phyloP scores from a whole-genome alignment of 2,113 vertebrate species.

The Amazona vittata region DNA sequence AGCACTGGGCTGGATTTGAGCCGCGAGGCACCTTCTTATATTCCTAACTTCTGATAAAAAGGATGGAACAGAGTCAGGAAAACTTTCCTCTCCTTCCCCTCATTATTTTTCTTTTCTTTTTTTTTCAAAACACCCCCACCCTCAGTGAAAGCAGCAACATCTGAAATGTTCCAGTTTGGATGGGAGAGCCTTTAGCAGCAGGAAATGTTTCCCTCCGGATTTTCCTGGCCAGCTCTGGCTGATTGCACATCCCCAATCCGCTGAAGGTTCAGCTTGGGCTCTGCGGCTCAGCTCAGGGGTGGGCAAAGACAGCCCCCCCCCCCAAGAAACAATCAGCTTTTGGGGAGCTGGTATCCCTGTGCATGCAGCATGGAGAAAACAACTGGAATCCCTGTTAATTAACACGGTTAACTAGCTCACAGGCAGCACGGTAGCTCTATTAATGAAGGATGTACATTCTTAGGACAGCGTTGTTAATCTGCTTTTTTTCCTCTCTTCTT shows the following conservation, averaged over 20 bases:
- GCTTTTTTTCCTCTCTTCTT: not conserved
- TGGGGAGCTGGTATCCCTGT: accelerated
- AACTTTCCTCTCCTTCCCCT: conserved; percentile 39
- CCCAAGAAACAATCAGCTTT: not conserved
- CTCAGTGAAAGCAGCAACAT: not conserved
- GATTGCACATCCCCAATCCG: not conserved
- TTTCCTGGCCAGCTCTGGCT: not conserved
- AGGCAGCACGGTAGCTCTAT: not conserved
- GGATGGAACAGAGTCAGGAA: conserved; percentile 56
- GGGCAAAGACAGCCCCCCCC: not conserved
- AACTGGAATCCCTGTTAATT: not conserved
- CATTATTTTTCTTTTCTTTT: not conserved
- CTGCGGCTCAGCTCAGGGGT: not conserved
- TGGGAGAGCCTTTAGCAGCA: not conserved
- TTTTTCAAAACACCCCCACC: not conserved
- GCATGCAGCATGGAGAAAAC: not conserved
- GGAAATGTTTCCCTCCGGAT: conserved; percentile 17
- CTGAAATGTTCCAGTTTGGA: conserved; percentile 35
- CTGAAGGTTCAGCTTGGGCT: not conserved
- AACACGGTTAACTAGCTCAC: not conserved
- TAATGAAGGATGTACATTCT: not conserved
- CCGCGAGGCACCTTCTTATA: conserved; percentile 60
- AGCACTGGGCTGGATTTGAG: conserved; percentile 68
- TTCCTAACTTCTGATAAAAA: conserved; percentile 67
- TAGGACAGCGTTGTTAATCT: not conserved